Conservation (phyloP, 2,113 vertebrate genomes). For the Mixornis gularis region DNA sequence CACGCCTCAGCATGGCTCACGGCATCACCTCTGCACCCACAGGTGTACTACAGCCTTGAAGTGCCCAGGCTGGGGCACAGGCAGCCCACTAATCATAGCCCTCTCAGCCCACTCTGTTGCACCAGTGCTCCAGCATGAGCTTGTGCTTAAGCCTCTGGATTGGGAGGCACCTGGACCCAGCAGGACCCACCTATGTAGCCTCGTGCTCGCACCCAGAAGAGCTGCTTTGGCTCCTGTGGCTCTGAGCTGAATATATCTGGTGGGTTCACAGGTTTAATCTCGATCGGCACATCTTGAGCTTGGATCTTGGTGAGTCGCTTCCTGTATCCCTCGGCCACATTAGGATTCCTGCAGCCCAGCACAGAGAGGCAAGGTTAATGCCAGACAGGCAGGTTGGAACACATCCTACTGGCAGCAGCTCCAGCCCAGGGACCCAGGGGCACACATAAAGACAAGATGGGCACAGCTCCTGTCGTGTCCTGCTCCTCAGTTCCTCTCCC, state of each 20-base stretch:
- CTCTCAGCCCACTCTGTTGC: background rate
- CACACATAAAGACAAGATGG: background rate
- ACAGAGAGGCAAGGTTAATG: rapidly evolving
- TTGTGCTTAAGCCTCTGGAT: rapidly evolving
- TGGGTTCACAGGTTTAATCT: conserved; percentile 85
- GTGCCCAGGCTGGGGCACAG: rapidly evolving
- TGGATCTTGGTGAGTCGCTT: conserved; percentile 80
- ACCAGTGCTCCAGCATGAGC: background rate
- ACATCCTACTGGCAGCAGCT: background rate
- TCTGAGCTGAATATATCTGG: conserved; percentile 44
- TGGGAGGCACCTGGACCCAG: rapidly evolving
- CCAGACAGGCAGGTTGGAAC: background rate
- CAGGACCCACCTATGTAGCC: conserved; percentile 85
- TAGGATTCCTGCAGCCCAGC: conserved; percentile 74
- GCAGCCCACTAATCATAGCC: background rate
- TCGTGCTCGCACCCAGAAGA: conserved; percentile 90
- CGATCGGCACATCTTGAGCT: conserved; percentile 87
- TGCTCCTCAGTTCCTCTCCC: background rate
- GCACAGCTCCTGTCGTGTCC: background rate
- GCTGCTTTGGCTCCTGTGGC: conserved; percentile 75
- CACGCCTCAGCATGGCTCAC: rapidly evolving
- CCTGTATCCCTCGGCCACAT: conserved; percentile 75
- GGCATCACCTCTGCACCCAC: rapidly evolving
- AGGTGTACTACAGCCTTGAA: background rate
- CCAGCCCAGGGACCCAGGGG: background rate